Percentiles rank a stretch among this genome's conserved stretches.
Evolutionary conservation across 2,113 vertebrate genomes (phyloP).

Genomic region (Leptobrachium leishanense): DNA sequence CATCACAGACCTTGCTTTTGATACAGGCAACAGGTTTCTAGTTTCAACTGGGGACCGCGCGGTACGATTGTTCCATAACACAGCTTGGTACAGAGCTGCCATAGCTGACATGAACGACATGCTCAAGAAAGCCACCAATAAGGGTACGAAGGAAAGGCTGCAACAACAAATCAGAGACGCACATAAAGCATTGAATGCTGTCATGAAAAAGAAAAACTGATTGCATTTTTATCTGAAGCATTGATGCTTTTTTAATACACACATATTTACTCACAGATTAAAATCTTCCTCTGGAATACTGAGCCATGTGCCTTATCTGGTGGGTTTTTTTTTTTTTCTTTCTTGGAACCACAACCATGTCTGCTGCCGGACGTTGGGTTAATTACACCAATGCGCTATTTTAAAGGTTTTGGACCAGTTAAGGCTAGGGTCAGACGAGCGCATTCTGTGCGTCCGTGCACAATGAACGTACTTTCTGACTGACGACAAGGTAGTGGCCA

Average conservation of each 20-base stretch:
- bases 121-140: conserved; percentile 79
- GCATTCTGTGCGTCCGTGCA: no score
- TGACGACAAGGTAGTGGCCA: no score
- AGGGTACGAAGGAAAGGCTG: conserved; percentile 81
- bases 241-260: conserved; percentile 11
- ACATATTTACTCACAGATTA: conserved; percentile 1
- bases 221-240: background rate
- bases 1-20: conserved; percentile 80
- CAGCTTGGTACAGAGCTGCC: conserved; percentile 78
- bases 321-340: no score
- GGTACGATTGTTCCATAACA: conserved; percentile 85
- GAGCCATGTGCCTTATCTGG: background rate
- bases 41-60: conserved; percentile 83
- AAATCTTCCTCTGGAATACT: conserved; percentile 22
- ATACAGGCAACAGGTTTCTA: conserved; percentile 79
- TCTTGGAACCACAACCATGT: no score
- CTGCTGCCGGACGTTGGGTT: no score
- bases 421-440: no score
- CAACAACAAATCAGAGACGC: conserved; percentile 83
- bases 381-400: no score
- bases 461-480: no score
- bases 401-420: no score
- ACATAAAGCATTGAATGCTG: conserved; percentile 72
- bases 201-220: conserved; percentile 66
- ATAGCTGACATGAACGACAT: conserved; percentile 83